These are phyloP conservation scores for Tragelaphus strepsiceros DNA, from an alignment of 2,113 vertebrate species.

Conservation along the genomic window DNA sequence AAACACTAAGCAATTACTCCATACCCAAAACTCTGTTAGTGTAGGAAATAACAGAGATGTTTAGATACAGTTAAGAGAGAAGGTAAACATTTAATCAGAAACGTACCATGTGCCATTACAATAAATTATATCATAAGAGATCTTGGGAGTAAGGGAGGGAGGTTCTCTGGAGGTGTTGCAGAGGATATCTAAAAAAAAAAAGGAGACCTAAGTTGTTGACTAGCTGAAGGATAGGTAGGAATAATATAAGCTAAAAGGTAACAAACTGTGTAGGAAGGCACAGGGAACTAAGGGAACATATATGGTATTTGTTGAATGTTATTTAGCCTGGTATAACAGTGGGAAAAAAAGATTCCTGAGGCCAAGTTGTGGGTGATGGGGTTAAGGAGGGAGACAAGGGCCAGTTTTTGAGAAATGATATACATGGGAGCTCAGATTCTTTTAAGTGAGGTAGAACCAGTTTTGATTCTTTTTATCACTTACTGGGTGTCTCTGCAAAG, in stretches of 20 bases:
- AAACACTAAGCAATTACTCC: background rate
- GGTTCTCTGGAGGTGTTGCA: background rate
- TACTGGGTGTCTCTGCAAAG: background rate
- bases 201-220: background rate
- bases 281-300: background rate
- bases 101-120: accelerated
- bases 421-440: background rate
- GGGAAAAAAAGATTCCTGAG: background rate
- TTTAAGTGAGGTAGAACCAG: background rate
- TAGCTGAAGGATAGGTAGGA: background rate
- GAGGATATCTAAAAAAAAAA: background rate
- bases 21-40: background rate
- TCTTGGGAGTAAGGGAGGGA: background rate
- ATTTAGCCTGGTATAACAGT: background rate
- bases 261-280: background rate
- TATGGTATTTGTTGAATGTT: background rate
- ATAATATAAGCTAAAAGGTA: background rate
- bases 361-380: background rate
- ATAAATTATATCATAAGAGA: background rate
- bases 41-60: background rate
- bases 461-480: background rate
- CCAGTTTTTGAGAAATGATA: background rate
- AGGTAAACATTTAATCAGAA: background rate
- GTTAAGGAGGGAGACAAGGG: background rate
- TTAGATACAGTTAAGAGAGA: background rate